A percentile compares a stretch with the other conserved stretches of the same genome.
Conservation (phyloP, 2,888 invertebrate genomes). For the Pseudoips prasinana region DNA sequence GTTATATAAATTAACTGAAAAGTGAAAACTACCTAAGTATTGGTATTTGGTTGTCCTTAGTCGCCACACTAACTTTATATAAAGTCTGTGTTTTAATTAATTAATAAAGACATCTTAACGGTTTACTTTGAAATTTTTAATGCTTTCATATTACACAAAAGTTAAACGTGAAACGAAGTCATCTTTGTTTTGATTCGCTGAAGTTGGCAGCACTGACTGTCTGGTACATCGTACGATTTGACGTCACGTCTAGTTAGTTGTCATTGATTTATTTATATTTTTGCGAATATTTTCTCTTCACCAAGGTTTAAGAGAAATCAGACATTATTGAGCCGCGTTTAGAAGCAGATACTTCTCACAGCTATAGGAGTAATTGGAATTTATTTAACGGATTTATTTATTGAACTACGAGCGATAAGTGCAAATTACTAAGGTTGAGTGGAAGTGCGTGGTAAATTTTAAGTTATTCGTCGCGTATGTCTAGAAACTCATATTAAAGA, state of each 20-base stretch:
- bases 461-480: neutral
- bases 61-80: too few relatives aligned
- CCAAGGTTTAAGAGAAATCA: conserved; percentile 16
- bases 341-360: too few relatives aligned
- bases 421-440: neutral
- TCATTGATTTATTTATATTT: conserved; percentile 65
- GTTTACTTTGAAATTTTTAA: conserved; percentile 4
- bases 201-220: conserved; percentile 43
- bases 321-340: conserved; percentile 9
- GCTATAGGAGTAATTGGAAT: too few relatives aligned
- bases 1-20: too few relatives aligned
- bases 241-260: conserved; percentile 51
- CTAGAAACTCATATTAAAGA: neutral
- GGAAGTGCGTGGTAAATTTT: neutral
- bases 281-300: conserved; percentile 30
- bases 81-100: too few relatives aligned
- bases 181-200: conserved; percentile 47
- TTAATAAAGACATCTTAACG: too few relatives aligned
- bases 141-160: conserved; percentile 13
- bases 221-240: conserved; percentile 64
- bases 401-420: too few relatives aligned
- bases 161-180: conserved; percentile 17
- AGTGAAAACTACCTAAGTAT: too few relatives aligned
- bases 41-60: too few relatives aligned
- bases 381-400: too few relatives aligned